A percentile compares a stretch with the other conserved stretches of the same genome.
phyloP scores from a whole-genome alignment of 1,140 invertebrate species.

The Penaeus indicus region DNA sequence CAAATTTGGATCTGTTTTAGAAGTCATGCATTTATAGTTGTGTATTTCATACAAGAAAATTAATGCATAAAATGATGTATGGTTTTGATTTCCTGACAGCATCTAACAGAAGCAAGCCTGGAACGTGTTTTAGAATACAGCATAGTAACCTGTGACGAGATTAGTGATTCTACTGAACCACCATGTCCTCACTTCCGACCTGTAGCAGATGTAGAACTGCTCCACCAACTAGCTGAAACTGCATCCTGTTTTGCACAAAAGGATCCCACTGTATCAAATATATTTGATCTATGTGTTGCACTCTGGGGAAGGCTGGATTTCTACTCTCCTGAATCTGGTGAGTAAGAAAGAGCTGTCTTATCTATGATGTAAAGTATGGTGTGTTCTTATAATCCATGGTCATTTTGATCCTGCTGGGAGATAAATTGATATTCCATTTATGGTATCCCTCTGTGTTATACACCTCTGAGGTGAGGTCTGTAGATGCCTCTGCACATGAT shows the following conservation, averaged over 20 bases:
- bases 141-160: constrained; percentile 71
- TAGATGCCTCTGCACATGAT: too few species aligned
- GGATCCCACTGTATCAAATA: constrained; percentile 69
- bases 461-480: too few species aligned
- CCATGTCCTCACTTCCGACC: constrained; percentile 44
- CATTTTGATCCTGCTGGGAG: too few species aligned
- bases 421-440: too few species aligned
- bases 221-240: constrained; percentile 56
- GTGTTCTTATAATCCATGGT: too few species aligned
- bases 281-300: constrained; percentile 86
- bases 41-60: neutral
- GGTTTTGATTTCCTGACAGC: constrained; percentile 1
- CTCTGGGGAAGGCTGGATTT: constrained; percentile 82
- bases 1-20: too few species aligned
- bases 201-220: constrained; percentile 42
- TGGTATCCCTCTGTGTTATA: too few species aligned
- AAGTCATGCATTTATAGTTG: too few species aligned
- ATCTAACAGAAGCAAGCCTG: constrained; percentile 42
- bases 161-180: constrained; percentile 69
- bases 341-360: neutral
- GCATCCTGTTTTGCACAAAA: constrained; percentile 17
- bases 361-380: neutral
- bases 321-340: constrained; percentile 57
- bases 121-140: constrained; percentile 68
- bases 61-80: neutral